Conservation (phyloP, 2,888 invertebrate genomes). For the Prenolepis imparis region DNA sequence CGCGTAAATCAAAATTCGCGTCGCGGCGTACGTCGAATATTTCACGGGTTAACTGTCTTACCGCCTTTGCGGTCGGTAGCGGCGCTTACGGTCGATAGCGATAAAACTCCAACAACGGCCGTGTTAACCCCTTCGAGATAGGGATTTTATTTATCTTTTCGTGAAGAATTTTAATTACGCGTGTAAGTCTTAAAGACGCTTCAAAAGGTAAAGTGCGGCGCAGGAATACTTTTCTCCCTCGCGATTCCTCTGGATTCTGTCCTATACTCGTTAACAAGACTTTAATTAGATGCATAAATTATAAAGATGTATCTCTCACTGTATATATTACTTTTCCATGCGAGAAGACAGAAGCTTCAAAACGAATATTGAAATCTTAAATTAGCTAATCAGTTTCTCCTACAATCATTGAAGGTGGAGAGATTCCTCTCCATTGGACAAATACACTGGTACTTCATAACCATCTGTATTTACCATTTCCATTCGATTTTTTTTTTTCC, state of each 20-base stretch:
- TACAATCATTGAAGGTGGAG: constrained; percentile 22
- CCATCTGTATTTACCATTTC: constrained; percentile 38
- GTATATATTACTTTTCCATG: neutral
- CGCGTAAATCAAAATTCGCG: constrained; percentile 61
- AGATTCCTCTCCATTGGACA: constrained; percentile 28
- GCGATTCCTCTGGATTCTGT: constrained; percentile 9
- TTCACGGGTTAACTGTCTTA: constrained; percentile 48
- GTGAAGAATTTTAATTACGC: constrained; percentile 52
- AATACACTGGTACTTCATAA: constrained; percentile 16
- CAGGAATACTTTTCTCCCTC: constrained; percentile 20
- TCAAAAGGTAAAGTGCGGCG: neutral
- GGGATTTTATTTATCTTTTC: constrained; percentile 43
- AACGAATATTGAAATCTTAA: constrained; percentile 35
- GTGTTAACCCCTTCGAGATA: constrained; percentile 27
- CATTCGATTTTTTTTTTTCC: constrained; percentile 32
- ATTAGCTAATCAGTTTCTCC: constrained; percentile 44
- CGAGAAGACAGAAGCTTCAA: neutral
- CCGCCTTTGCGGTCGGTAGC: constrained; percentile 46
- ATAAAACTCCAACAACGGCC: constrained; percentile 35
- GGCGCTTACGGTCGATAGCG: constrained; percentile 31
- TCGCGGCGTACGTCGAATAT: constrained; percentile 48
- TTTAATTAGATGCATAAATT: constrained; percentile 46
- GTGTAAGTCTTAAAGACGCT: constrained; percentile 2
- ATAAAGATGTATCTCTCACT: constrained; percentile 20
- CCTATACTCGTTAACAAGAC: constrained; percentile 13